These are phyloP conservation scores for Chloroceryle inda DNA, from an alignment of 2,797 vertebrate genomes.

Conservation along the genomic window DNA sequence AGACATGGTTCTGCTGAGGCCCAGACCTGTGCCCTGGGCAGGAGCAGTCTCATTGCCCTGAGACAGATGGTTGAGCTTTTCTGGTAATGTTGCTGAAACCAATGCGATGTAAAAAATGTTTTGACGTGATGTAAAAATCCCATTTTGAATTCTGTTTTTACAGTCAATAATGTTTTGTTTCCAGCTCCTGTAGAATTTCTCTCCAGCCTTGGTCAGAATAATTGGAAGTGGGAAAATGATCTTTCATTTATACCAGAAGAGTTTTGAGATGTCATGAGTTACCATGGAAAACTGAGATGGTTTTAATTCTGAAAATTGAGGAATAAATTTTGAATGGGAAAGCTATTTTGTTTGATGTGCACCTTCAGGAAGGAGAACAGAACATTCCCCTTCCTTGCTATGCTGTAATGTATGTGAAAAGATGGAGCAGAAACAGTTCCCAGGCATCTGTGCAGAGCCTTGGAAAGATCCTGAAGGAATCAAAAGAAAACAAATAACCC, in stretches of 20 bases:
- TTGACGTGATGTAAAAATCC: neutral
- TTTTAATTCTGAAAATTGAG: conserved; percentile 39
- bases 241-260: neutral
- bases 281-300: conserved; percentile 16
- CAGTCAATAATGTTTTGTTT: neutral
- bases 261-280: neutral
- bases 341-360: conserved; percentile 20
- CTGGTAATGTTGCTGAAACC: neutral
- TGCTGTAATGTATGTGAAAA: neutral
- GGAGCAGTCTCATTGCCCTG: neutral
- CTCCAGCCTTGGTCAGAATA: neutral
- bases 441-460: neutral
- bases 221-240: neutral
- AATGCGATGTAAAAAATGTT: neutral
- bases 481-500: neutral
- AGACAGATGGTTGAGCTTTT: neutral
- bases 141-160: neutral
- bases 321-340: conserved; percentile 39
- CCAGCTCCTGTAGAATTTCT: neutral
- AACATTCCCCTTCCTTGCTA: neutral
- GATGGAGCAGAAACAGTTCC: neutral
- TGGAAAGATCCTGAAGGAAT: neutral
- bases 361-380: conserved; percentile 21
- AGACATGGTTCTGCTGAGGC: fast-evolving
- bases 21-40: neutral